phyloP scores from a whole-genome alignment of 2,797 vertebrate species.

The Poeciliopsis presidionis region DNA sequence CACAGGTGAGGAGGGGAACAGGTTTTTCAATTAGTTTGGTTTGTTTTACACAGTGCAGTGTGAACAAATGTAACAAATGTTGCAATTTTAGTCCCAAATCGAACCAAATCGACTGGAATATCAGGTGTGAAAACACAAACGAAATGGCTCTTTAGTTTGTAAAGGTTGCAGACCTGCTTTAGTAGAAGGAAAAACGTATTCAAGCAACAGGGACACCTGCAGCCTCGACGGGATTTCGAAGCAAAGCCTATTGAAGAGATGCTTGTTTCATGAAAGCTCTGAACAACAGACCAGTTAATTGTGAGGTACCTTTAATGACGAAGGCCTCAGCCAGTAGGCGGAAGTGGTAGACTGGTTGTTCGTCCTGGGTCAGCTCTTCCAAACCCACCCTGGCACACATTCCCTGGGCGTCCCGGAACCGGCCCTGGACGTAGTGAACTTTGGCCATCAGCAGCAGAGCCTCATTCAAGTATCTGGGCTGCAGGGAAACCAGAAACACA shows the following conservation, averaged over 20 bases:
- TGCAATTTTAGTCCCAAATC: too few species aligned
- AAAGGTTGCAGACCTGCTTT: background rate
- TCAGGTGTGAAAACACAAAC: background rate
- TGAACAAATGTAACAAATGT: too few species aligned
- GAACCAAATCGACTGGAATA: too few species aligned
- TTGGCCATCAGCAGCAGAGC: slow-evolving; percentile 94
- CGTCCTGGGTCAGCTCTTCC: slow-evolving; percentile 87
- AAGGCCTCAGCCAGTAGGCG: slow-evolving; percentile 93
- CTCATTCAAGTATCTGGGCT: slow-evolving; percentile 92
- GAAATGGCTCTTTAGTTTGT: background rate
- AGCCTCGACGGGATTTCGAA: background rate
- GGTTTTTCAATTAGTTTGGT: too few species aligned
- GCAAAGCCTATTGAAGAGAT: background rate
- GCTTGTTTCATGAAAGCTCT: background rate
- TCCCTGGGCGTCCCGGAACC: slow-evolving; percentile 92
- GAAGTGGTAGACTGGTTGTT: slow-evolving; percentile 89
- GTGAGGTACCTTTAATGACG: slow-evolving; percentile 91
- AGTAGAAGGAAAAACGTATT: background rate
- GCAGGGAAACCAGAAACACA: slow-evolving; percentile 17
- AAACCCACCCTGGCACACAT: slow-evolving; percentile 94
- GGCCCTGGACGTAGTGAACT: slow-evolving; percentile 92
- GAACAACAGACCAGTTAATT: background rate
- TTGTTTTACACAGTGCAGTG: too few species aligned
- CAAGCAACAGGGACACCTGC: background rate
- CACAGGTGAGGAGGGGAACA: too few species aligned